Conservation (phyloP, 2,888 invertebrate species). For the Cryptocephalus primarius region DNA sequence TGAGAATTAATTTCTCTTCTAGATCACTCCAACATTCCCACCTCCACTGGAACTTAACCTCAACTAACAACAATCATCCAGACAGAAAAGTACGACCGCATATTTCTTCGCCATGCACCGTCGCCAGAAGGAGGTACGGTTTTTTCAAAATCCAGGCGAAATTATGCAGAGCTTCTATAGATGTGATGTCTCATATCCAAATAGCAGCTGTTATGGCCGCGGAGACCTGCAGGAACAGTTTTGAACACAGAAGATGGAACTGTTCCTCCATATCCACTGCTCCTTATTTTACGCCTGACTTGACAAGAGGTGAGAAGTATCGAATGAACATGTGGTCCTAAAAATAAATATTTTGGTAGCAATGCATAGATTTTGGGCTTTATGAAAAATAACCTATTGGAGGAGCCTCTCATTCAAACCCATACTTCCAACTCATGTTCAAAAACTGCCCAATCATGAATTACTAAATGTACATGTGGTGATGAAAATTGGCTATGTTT, state of each 20-base stretch:
- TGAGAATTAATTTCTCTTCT: constrained; percentile 3
- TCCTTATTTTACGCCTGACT: constrained; percentile 63
- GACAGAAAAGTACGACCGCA: constrained; percentile 31
- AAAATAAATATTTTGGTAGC: no score
- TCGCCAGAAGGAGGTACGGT: constrained; percentile 33
- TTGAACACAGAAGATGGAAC: constrained; percentile 70
- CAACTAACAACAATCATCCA: constrained; percentile 22
- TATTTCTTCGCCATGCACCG: constrained; percentile 29
- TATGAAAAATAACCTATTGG: no score
- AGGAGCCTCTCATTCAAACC: no score
- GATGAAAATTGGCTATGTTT: no score
- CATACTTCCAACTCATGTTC: no score
- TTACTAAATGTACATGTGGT: no score
- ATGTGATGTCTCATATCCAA: constrained; percentile 66
- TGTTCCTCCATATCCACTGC: constrained; percentile 65
- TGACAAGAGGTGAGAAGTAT: constrained; percentile 53
- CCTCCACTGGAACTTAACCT: constrained; percentile 29
- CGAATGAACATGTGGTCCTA: no score
- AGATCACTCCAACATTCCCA: constrained; percentile 35
- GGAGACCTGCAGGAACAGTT: constrained; percentile 58
- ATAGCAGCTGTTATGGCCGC: constrained; percentile 59
- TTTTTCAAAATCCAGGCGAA: constrained; percentile 53
- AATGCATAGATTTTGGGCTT: no score
- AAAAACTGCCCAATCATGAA: no score
- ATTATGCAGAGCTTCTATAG: constrained; percentile 52